Base-by-base conservation (phyloP, 2,888 invertebrate species). In the Rhimphoctona megacephalus region DNA sequence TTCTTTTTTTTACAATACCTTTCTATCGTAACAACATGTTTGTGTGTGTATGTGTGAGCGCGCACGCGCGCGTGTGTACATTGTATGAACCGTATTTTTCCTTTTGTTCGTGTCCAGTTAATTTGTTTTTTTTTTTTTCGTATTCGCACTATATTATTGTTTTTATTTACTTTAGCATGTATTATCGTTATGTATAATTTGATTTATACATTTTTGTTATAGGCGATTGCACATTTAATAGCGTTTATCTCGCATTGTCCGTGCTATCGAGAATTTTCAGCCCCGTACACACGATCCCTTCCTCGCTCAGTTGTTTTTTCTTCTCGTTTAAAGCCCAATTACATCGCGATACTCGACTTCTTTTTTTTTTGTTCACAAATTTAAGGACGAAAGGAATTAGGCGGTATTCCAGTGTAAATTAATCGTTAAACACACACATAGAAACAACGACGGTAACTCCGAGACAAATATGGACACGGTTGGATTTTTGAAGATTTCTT, bases 1-100 rank as follows among this genome's bases (percentile, higher is more conserved):
- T 36, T 64, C 52, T 36, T 66, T 72, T 83, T 76, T 89, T 91
- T 91, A 92, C 91, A 81, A 91, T 91, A 92, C 86, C 89, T 89
- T 91, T 85, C 90, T 90, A 90, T 89, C 88, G 90, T 91, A 89
- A 84, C 88, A 89, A 90, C 89, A 9, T 90, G 30, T 61, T 1
- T 57, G 61, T 30, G 30, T 7, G 61, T 61, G 61, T 30, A 49
- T 30, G 25, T 61, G 61, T 61, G 57, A 25, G 79, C n/a, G n/a
- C n/a, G n/a, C n/a, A n/a, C n/a, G n/a, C n/a, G n/a, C n/a, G n/a
- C n/a, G n/a, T n/a, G 36, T 76, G 83, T 83, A 74, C 69, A 86
- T 78, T 76, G 82, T 82, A 78, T 80, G 69, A 81, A 81, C 83
- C 85, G n/a, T 87, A 64, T 46, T 69, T 43, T 70, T 64, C 69